A percentile compares a stretch with the other conserved stretches of the same genome.
These are phyloP conservation scores for Orthonevra nobilis DNA, from an alignment of 2,888 invertebrate genomes.

Conservation along the genomic window DNA sequence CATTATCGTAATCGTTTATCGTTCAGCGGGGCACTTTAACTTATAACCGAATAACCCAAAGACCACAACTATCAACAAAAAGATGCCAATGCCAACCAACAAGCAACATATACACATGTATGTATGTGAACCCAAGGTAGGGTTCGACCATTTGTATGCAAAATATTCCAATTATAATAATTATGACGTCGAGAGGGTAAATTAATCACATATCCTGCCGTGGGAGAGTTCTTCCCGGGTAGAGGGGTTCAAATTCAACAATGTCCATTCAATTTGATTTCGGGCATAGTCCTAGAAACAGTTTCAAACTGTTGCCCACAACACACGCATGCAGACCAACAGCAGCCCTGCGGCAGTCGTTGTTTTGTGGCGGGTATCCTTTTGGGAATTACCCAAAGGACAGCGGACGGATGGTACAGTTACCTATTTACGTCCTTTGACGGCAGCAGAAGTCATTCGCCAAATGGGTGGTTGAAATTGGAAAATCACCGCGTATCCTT, in stretches of 20 bases:
- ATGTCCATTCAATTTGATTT: constrained; percentile 48
- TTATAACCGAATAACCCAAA: constrained; percentile 2
- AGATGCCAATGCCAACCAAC: too few relatives aligned
- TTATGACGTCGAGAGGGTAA: constrained; percentile 66
- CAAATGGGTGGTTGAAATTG: constrained; percentile 49
- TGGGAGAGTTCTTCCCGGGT: constrained; percentile 45
- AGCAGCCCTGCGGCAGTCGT: constrained; percentile 54
- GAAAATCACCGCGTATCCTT: constrained; percentile 55
- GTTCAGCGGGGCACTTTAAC: constrained; percentile 13
- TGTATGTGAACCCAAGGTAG: not conserved
- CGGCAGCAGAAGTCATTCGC: constrained; percentile 40
- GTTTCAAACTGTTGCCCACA: constrained; percentile 65
- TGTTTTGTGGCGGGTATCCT: constrained; percentile 45
- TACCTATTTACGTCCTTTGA: constrained; percentile 56
- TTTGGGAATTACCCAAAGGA: constrained; percentile 56
- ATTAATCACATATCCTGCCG: constrained; percentile 66
- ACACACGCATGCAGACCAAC: constrained; percentile 24
- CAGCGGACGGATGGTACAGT: constrained; percentile 52
- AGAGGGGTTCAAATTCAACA: constrained; percentile 17
- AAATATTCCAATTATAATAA: constrained; percentile 69
- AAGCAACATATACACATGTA: too few relatives aligned
- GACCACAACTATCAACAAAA: constrained; percentile 36
- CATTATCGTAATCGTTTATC: constrained; percentile 53
- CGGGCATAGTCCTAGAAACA: constrained; percentile 39
- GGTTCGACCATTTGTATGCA: constrained; percentile 48